phyloP scores from a whole-genome alignment of 2,888 invertebrate genomes.

The Epistrophella euchroma region DNA sequence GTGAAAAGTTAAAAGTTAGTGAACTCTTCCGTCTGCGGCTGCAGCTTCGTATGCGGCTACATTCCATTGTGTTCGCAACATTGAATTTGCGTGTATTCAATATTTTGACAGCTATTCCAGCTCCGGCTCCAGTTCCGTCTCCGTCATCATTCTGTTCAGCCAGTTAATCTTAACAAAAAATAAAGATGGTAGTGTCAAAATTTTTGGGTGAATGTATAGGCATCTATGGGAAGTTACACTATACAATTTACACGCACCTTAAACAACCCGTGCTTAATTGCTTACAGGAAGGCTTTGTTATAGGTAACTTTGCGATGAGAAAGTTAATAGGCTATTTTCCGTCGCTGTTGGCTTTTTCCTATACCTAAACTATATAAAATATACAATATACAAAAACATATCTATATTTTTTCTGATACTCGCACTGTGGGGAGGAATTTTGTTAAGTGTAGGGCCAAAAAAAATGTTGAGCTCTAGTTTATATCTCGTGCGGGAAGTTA shows the following conservation, averaged over 20 bases:
- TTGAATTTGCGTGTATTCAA: too few relatives aligned
- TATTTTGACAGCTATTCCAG: too few relatives aligned
- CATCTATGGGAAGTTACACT: too few relatives aligned
- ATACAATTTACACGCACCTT: neutral
- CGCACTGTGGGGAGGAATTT: neutral
- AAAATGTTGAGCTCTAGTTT: conserved; percentile 47
- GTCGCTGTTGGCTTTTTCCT: neutral
- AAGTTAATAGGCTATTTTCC: conserved; percentile 55
- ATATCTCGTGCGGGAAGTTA: conserved; percentile 52
- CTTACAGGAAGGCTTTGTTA: neutral
- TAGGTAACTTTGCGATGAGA: conserved; percentile 23
- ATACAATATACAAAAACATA: too few relatives aligned
- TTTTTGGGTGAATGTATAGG: neutral
- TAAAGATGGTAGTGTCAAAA: neutral
- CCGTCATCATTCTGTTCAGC: too few relatives aligned
- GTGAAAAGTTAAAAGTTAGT: too few relatives aligned
- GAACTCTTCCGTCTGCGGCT: too few relatives aligned
- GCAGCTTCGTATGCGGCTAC: too few relatives aligned
- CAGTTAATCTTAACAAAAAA: too few relatives aligned
- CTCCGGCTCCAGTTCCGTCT: too few relatives aligned
- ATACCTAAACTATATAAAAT: neutral
- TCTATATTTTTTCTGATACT: neutral
- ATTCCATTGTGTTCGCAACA: too few relatives aligned
- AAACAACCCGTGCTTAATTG: conserved; percentile 14
- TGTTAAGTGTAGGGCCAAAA: neutral